Evolutionary conservation across 2,113 vertebrate genomes (phyloP).

Genomic region (Sceloporus undulatus): DNA sequence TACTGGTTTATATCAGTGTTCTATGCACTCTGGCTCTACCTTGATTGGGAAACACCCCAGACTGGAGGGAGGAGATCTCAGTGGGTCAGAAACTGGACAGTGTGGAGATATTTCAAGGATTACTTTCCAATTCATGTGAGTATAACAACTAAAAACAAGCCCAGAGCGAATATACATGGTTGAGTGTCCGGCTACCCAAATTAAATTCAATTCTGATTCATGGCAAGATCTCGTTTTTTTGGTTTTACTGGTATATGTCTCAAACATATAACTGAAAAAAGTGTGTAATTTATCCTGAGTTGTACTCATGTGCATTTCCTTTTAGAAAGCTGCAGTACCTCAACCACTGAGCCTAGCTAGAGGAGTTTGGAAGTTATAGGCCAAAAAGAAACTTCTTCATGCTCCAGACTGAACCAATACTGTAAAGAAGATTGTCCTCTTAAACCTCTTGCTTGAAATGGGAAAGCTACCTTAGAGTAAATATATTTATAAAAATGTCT

Average conservation of each 20-base stretch:
- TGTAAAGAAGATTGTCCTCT: too few species aligned
- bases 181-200: background rate
- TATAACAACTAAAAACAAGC: constrained; percentile 15
- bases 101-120: constrained; percentile 90
- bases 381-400: too few species aligned
- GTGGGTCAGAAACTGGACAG: constrained; percentile 83
- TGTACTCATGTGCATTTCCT: background rate
- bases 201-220: background rate
- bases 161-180: constrained; percentile 9
- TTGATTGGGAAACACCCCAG: constrained; percentile 88
- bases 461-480: too few species aligned
- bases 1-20: constrained; percentile 87
- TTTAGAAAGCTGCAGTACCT: too few species aligned
- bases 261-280: background rate
- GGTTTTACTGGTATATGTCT: background rate
- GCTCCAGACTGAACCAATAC: too few species aligned
- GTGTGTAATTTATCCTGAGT: background rate
- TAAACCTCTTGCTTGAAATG: too few species aligned
- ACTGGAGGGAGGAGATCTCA: constrained; percentile 85
- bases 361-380: too few species aligned
- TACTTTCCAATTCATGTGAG: constrained; percentile 93
- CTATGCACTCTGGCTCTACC: constrained; percentile 90
- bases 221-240: background rate
- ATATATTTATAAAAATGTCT: too few species aligned
- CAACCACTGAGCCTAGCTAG: background rate